Base-by-base conservation (phyloP, 1,140 invertebrate genomes). In the Cydia amplana region DNA sequence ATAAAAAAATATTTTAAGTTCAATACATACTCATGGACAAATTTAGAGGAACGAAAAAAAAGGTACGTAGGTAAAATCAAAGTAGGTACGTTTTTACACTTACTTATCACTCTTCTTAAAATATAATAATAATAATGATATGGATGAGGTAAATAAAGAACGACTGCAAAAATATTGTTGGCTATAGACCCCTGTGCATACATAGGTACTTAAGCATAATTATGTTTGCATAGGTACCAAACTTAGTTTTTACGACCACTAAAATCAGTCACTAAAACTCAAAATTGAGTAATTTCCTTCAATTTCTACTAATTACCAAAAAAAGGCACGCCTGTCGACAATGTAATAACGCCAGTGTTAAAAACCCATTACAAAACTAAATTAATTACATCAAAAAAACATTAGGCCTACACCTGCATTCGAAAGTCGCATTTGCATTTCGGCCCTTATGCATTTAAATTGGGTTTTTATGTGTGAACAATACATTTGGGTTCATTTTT, bases 401-500 rank as follows among this genome's bases (percentile, higher is more conserved):
- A 70, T 70, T 18, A 70, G 14, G 25, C 25, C 65, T 28, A 70
- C 65, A 70, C 65, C 65, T 70, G 65, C 65, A 70, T 40, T 32
- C 65, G 65, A 70, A 70, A 70, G 65, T 70, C n/a, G 65, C 32
- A 70, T 70, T 70, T 70, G 28, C 65, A 70, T 70, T 70, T 18
- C n/a, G 65, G 16, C 65, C 65, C 65, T 70, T 36, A 70, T 70
- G 65, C 65, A 70, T 70, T 70, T 18, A 36, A 43, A 70, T 70
- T 18, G 18, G 23, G 65, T 70, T 70, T 70, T 70, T 70, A 36
- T 67, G 28, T 67, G 64, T 67, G 64, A 70, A 70, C 65, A 36
- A 55, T 60, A 23, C 32, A 70, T 70, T 70, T 70, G 14, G 65
- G 65, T 40, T 0, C 3, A 20, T 7, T 10, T n/a, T 7, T 60